Base-by-base conservation (phyloP, 2,797 vertebrate species). In the Todus mexicanus region DNA sequence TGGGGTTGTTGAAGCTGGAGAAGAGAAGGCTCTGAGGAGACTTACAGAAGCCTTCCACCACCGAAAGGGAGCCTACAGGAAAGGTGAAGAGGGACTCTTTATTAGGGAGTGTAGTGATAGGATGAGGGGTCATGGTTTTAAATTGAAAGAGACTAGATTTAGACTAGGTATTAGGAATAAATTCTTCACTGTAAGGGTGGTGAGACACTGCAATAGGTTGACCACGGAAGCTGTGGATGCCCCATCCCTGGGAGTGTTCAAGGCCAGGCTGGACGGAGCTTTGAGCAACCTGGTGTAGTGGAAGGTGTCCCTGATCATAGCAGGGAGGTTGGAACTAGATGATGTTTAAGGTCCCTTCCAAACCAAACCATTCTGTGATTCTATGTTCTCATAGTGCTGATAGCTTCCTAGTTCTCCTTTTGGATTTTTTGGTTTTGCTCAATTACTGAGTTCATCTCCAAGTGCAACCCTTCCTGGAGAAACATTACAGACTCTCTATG, bases 401-500 rank as follows among this genome's bases (percentile, higher is more conserved):
- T 6, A 31, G 47, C 8, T 88, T 72, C 27, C 31, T 83, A 48
- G 33, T 75, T 84, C 10, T 66, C 38, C 61, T 72, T 89, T 54
- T 22, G 53, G 68, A 21, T 77, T 81, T 81, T 33, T 73, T 79
- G 37, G 22, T 31, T 19, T 31, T 12, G 42, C 22, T 89, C 17
- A 13, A 6, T 33, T 31, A 51, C 9, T 40, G 29, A 25, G 59
- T 27, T 88, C 9, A 7, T 38, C 42, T 54, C 45, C 61, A 43
- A 73, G 71, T 2, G 5, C 21, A 76, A 51, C 23, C 40, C 19
- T 35, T 22, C 33, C 64, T 87, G 47, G 35, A 43, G 33, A 78
- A 82, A 57, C 4, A 33, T 37, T n/a, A 31, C 0, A 0, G 15
- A 12, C 10, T 18, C n/a, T 53, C 35, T 48, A 5, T 4, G 20